phyloP scores from a whole-genome alignment of 2,888 invertebrate species.

The Macrosoma leucophasiata region DNA sequence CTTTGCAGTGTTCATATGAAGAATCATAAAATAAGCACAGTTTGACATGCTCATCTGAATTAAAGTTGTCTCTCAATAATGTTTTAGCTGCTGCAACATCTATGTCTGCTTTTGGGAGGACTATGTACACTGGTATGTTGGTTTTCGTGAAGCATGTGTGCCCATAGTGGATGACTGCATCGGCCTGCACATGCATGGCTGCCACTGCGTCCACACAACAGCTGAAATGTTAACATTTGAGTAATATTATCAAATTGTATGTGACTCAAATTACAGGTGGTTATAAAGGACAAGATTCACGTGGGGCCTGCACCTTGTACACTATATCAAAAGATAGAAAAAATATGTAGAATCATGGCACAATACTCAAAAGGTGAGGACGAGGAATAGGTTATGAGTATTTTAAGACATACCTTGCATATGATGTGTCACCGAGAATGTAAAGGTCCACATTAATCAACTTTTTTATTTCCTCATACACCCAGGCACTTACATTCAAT shows the following conservation, averaged over 20 bases:
- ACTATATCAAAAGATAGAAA: conserved; percentile 1
- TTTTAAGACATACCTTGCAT: conserved; percentile 84
- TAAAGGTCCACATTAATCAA: conserved; percentile 76
- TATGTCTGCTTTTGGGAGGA: conserved; percentile 79
- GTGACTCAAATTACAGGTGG: conserved; percentile 5
- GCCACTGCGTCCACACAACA: conserved; percentile 94
- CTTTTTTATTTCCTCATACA: conserved; percentile 76
- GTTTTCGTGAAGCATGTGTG: conserved; percentile 88
- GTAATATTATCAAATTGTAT: conserved; percentile 23
- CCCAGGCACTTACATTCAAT: conserved; percentile 79
- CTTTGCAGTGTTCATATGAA: conserved; percentile 77
- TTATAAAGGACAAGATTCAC: too few relatives aligned
- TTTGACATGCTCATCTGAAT: conserved; percentile 40
- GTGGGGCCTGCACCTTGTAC: too few relatives aligned
- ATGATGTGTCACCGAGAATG: conserved; percentile 93
- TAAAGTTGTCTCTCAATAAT: conserved; percentile 32
- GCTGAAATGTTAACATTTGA: conserved; percentile 76
- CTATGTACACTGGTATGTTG: conserved; percentile 84
- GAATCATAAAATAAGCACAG: conserved; percentile 81
- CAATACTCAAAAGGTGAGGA: too few relatives aligned
- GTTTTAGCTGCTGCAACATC: conserved; percentile 52
- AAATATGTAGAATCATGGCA: not conserved
- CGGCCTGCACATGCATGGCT: conserved; percentile 89
- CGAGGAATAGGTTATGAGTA: not conserved
- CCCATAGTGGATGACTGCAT: conserved; percentile 94